Evolutionary conservation across 2,888 invertebrate species (phyloP), one percentile per base, ranked within the genome.

Genomic region (Neocrepidodera transversa): DNA sequence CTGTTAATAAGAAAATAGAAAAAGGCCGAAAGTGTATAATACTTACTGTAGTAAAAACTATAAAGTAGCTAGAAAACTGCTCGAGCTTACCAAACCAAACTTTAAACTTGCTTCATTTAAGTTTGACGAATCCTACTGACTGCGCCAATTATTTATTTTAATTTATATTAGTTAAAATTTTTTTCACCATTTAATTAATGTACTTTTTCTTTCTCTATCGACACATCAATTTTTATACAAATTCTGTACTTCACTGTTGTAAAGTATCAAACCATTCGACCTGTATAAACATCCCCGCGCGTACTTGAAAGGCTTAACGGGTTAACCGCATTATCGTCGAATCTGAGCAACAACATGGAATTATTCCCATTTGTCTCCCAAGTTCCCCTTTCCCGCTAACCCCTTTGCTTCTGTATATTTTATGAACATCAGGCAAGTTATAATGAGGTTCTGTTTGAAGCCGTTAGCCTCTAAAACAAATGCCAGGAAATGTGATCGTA

Each of bases 401-500:
- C 54, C 50, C 23, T 58, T 67, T 65, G 67, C 70, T 70, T 68
- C 71, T 74, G 74, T 79, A 80, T 80, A 80, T 79, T 80, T 80
- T 77, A 80, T 79, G 79, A 78, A 78, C 78, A 78, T 78, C 78
- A 78, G 77, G 76, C 76, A 79, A 80, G 71, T 78, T 79, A 79
- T 80, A 80, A 80, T 79, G 78, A 78, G 77, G 78, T 77, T 77
- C 79, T 79, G 79, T 79, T 80, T 79, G 79, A 78, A 76, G 78
- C 76, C 68, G 74, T 75, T 76, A 72, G 76, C 69, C 68, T 72
- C 67, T n/a, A 70, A 69, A 64, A 69, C 69, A 69, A 68, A 70
- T 63, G 64, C 43, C 63, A 57, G 54, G 64, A 60, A 56, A 53
- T 32, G 51, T 62, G 65, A 38, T 53, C 16, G 45, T 54, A 54